These are phyloP conservation scores for Rhamnusium bicolor DNA, from an alignment of 2,888 invertebrate species.

Conservation along the genomic window DNA sequence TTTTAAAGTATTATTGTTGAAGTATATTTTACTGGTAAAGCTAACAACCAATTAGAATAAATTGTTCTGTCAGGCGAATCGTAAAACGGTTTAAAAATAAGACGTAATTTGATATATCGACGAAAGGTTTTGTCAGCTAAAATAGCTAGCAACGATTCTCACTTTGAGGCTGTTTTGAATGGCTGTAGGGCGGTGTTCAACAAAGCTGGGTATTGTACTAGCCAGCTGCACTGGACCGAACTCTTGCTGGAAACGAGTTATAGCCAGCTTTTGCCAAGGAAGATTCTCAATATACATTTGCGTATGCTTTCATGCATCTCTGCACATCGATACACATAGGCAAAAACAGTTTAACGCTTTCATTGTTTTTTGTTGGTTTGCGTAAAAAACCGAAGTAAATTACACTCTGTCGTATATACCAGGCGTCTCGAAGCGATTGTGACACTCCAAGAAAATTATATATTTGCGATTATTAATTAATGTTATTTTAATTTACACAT, in stretches of 20 bases:
- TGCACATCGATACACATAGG: background rate
- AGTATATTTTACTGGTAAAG: slow-evolving; percentile 40
- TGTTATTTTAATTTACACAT: too few species aligned
- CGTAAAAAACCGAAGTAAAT: too few species aligned
- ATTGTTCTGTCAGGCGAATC: slow-evolving; percentile 62
- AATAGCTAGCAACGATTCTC: slow-evolving; percentile 67
- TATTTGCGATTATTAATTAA: too few species aligned
- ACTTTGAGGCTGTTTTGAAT: slow-evolving; percentile 68
- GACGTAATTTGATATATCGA: slow-evolving; percentile 68
- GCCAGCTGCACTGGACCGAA: slow-evolving; percentile 67
- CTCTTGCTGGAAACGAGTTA: slow-evolving; percentile 55
- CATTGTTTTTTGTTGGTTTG: background rate
- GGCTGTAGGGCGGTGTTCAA: slow-evolving; percentile 69
- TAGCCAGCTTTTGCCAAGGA: slow-evolving; percentile 50
- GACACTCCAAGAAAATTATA: too few species aligned
- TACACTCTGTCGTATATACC: too few species aligned
- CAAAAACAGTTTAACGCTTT: background rate
- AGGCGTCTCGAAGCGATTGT: too few species aligned
- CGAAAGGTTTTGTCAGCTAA: slow-evolving; percentile 69
- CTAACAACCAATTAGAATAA: slow-evolving; percentile 65
- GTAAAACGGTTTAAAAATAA: slow-evolving; percentile 67
- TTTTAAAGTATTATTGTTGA: slow-evolving; percentile 37
- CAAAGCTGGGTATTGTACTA: slow-evolving; percentile 67
- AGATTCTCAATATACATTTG: slow-evolving; percentile 45
- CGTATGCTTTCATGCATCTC: slow-evolving; percentile 20